A percentile compares a stretch with the other conserved stretches of the same genome.
phyloP scores from a whole-genome alignment of 1,140 invertebrate species.

The Drosophila kikkawai region DNA sequence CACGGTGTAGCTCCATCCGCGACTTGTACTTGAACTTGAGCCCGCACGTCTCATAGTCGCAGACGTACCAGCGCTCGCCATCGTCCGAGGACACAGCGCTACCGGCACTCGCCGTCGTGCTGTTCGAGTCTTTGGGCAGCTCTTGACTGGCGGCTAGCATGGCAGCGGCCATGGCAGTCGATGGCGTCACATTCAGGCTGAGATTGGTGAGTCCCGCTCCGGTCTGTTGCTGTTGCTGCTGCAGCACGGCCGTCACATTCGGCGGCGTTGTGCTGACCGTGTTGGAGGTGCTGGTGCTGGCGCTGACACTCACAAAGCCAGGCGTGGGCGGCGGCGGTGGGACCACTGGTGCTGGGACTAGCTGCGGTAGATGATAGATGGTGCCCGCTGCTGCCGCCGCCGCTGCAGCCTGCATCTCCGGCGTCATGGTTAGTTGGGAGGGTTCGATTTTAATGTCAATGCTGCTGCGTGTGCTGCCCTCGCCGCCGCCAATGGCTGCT shows the following conservation, averaged over 20 bases:
- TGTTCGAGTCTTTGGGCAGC: conserved; percentile 76
- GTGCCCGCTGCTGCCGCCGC: conserved; percentile 59
- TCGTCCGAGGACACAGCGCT: conserved; percentile 80
- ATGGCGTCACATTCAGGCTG: conserved; percentile 31
- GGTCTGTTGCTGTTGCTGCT: conserved; percentile 41
- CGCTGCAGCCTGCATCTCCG: conserved; percentile 63
- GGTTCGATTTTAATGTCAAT: conserved; percentile 75
- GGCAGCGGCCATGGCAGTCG: conserved; percentile 37
- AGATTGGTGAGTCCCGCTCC: conserved; percentile 24
- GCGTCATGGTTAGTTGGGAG: conserved; percentile 45
- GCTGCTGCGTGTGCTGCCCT: conserved; percentile 48
- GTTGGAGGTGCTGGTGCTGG: conserved; percentile 40
- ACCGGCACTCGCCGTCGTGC: conserved; percentile 79
- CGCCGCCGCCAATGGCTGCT: conserved; percentile 32
- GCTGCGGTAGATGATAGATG: conserved; percentile 69
- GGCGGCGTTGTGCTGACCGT: conserved; percentile 56
- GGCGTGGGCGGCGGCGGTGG: conserved; percentile 56
- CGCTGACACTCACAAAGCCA: conserved; percentile 51
- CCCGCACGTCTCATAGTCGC: conserved; percentile 76
- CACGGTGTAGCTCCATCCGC: conserved; percentile 77
- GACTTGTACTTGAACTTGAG: conserved; percentile 83
- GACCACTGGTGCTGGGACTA: conserved; percentile 49
- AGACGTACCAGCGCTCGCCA: conserved; percentile 80
- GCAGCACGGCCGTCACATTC: conserved; percentile 29
- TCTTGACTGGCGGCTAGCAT: conserved; percentile 54